These are phyloP conservation scores for Melanotaenia duboulayi DNA, from an alignment of 2,113 vertebrate genomes.

Conservation along the genomic window DNA sequence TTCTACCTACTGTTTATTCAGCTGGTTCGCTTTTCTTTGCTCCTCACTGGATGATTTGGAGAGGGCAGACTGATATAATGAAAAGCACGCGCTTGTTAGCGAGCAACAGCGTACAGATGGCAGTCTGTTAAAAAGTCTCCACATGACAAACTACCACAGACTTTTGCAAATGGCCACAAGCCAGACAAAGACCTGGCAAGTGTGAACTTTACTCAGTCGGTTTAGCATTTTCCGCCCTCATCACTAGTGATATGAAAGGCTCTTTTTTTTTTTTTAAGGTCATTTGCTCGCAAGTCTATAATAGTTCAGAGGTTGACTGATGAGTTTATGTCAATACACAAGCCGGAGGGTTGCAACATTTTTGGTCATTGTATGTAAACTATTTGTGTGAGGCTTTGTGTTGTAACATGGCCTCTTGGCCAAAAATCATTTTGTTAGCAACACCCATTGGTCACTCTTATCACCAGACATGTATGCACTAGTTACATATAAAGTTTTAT, in stretches of 20 bases:
- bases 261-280: background rate
- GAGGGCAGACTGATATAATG: conserved; percentile 4
- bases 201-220: no score
- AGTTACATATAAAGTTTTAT: background rate
- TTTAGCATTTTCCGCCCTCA: no score
- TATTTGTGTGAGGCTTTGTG: conserved; percentile 9
- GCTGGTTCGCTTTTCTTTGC: background rate
- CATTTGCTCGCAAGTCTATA: background rate
- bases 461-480: background rate
- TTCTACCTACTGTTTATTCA: no score
- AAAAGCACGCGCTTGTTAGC: conserved; percentile 15
- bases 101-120: background rate
- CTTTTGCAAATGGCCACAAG: background rate
- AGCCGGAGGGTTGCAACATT: background rate
- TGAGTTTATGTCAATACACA: background rate
- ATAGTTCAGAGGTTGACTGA: conserved; percentile 43
- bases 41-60: background rate
- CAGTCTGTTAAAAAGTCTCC: background rate
- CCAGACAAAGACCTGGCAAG: background rate
- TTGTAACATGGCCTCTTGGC: background rate
- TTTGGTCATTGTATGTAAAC: background rate
- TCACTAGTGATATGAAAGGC: no score
- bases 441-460: background rate
- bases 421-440: background rate
- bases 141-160: background rate